Conservation (phyloP, 2,797 vertebrate genomes). For the Rhinoraja longicauda region DNA sequence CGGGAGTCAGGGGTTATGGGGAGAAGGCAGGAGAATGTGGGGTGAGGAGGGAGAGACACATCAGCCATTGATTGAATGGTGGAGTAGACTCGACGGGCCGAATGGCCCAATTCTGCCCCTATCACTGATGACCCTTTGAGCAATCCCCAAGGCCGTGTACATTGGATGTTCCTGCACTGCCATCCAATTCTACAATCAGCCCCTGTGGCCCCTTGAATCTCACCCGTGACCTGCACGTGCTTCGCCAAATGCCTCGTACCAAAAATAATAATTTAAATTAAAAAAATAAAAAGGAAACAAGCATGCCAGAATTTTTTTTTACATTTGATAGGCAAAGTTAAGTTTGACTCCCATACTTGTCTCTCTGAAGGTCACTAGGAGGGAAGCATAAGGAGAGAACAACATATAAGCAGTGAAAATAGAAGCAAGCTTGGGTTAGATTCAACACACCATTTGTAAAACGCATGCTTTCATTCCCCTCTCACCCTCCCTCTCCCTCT, state of each 20-base stretch:
- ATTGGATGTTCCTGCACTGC: background rate
- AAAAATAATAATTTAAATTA: slow-evolving; percentile 87
- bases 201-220: slow-evolving; percentile 88
- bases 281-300: slow-evolving; percentile 62
- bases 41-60: too few relatives aligned
- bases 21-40: too few relatives aligned
- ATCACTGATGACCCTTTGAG: too few relatives aligned
- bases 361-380: slow-evolving; percentile 99
- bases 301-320: slow-evolving; percentile 55
- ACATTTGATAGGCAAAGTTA: slow-evolving; percentile 99
- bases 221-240: slow-evolving; percentile 87
- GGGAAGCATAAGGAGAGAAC: slow-evolving; percentile 86
- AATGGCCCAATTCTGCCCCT: too few relatives aligned
- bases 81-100: too few relatives aligned
- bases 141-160: background rate
- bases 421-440: slow-evolving; percentile 50
- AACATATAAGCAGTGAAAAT: slow-evolving; percentile 82
- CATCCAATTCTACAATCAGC: slow-evolving; percentile 69
- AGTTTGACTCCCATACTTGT: slow-evolving; percentile 99
- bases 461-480: background rate
- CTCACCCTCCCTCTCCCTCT: too few relatives aligned
- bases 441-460: background rate
- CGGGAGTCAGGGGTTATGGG: too few relatives aligned
- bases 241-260: slow-evolving; percentile 76
- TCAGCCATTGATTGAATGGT: too few relatives aligned